Evolutionary conservation across 53 echinoderm and acorn worm genomes (phyloP), one percentile per base, ranked within the genome.

Genomic region (Echinometra lucunter): DNA sequence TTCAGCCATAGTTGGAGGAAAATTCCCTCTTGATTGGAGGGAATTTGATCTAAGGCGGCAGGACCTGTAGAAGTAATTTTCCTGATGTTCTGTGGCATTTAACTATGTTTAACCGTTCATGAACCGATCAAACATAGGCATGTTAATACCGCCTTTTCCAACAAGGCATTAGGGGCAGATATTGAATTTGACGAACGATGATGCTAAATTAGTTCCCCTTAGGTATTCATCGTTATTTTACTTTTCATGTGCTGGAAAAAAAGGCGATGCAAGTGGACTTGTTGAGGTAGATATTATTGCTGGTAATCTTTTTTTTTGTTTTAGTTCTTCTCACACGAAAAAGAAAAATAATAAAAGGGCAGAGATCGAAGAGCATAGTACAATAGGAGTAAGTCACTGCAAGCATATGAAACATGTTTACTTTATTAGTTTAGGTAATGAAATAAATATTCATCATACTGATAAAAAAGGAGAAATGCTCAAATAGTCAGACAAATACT

Each of bases 141-240:
- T 85, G 85, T 85, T 85, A 47, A 85, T 85, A 85, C 85, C 85
- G 85, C 85, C 85, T 49, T 49, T 37, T 85, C 85, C 85, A 85
- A 85, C 85, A 47, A 85, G 85, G 19, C 25, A 85, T 85, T 85
- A 85, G 45, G 16, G 47, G 85, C 38, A 38, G 21, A 89, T 89
- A 60, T 89, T 89, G 89, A 58, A 89, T 89, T 89, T 89, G 89
- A 89, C 85, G 85, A 85, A 45, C 85, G 85, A 85, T 85, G 85
- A 85, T 45, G 45, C 85, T n/a, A 85, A 85, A 85, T 85, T 53
- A 85, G 53, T 47, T 85, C 49, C 49, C 85, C 47, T 85, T 85
- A 85, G 4, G 37, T 85, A n/a, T 85, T 49, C 85, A 49, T 47
- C 49, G 85, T 85, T 28, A 85, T 85, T 85, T 85, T 30, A 2